A percentile compares a stretch with the other conserved stretches of the same genome.
Evolutionary conservation across 2,888 invertebrate genomes (phyloP).

Genomic region (Polia nebulosa): DNA sequence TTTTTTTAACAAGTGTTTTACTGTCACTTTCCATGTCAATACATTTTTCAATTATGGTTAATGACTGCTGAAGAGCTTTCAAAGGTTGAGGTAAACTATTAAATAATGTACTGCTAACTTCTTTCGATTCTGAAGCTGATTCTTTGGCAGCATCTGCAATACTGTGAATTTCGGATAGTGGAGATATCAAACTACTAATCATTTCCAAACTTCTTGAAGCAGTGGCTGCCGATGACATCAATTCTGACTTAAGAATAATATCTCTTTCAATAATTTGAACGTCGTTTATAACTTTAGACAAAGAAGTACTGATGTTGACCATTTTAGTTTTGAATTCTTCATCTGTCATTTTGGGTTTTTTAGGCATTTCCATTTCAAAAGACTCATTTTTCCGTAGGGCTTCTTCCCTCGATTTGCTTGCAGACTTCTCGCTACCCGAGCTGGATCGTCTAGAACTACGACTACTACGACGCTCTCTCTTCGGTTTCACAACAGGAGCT

Average conservation of each 20-base stretch:
- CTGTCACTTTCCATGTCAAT: slow-evolving; percentile 93
- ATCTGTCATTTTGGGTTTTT: slow-evolving; percentile 66
- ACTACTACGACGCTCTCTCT: slow-evolving; percentile 84
- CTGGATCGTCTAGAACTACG: slow-evolving; percentile 85
- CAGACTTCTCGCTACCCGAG: slow-evolving; percentile 88
- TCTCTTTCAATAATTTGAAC: slow-evolving; percentile 92
- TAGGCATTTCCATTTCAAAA: slow-evolving; percentile 53
- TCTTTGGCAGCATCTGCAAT: slow-evolving; percentile 91
- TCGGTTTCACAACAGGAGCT: slow-evolving; percentile 69
- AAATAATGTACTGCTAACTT: slow-evolving; percentile 89
- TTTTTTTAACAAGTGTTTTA: slow-evolving; percentile 93
- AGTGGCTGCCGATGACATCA: slow-evolving; percentile 93
- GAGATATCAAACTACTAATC: slow-evolving; percentile 91
- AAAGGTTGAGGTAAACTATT: slow-evolving; percentile 91
- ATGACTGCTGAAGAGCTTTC: slow-evolving; percentile 92
- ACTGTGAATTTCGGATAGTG: slow-evolving; percentile 92
- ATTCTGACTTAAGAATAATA: slow-evolving; percentile 92
- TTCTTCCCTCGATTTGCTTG: slow-evolving; percentile 81
- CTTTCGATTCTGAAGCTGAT: slow-evolving; percentile 78
- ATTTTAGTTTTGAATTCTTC: slow-evolving; percentile 78
- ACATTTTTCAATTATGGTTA: slow-evolving; percentile 93
- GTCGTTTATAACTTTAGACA: slow-evolving; percentile 90
- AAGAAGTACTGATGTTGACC: slow-evolving; percentile 69
- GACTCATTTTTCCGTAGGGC: slow-evolving; percentile 58
- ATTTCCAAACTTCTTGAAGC: slow-evolving; percentile 93